Evolutionary conservation across 2,888 invertebrate genomes (phyloP).

Genomic region (Cryptophagus acutangulus): DNA sequence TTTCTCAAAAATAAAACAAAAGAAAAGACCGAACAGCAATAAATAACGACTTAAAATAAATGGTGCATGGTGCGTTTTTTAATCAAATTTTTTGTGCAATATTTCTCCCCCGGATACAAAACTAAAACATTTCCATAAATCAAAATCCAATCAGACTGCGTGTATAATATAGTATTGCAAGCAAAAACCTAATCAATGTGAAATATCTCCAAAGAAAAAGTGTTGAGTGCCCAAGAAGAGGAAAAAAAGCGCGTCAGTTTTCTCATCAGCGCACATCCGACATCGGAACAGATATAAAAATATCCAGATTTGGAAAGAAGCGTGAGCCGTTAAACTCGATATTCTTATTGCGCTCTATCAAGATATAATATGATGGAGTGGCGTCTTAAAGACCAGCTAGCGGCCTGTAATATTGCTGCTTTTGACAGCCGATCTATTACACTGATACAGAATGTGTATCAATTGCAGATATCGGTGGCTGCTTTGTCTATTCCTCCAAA

Average conservation of each 20-base stretch:
- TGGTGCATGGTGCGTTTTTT: no score
- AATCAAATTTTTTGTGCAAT: no score
- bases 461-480: constrained; percentile 34
- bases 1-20: no score
- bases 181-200: constrained; percentile 27
- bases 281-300: constrained; percentile 24
- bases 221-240: no score
- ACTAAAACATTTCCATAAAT: constrained; percentile 28
- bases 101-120: no score
- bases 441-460: constrained; percentile 32
- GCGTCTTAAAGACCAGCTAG: constrained; percentile 19
- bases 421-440: constrained; percentile 35
- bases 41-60: no score
- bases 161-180: no score
- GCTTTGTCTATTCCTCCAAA: no score
- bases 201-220: no score
- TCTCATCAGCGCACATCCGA: constrained; percentile 23
- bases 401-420: constrained; percentile 29
- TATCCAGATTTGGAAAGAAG: constrained; percentile 22
- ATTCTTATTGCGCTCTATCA: constrained; percentile 25
- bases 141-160: constrained; percentile 31
- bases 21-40: no score
- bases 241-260: constrained; percentile 26
- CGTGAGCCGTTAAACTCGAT: constrained; percentile 24
- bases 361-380: constrained; percentile 26